Evolutionary conservation across 2,113 vertebrate species (phyloP), one percentile per base, ranked within the genome.

Genomic region (Sterna hirundo): DNA sequence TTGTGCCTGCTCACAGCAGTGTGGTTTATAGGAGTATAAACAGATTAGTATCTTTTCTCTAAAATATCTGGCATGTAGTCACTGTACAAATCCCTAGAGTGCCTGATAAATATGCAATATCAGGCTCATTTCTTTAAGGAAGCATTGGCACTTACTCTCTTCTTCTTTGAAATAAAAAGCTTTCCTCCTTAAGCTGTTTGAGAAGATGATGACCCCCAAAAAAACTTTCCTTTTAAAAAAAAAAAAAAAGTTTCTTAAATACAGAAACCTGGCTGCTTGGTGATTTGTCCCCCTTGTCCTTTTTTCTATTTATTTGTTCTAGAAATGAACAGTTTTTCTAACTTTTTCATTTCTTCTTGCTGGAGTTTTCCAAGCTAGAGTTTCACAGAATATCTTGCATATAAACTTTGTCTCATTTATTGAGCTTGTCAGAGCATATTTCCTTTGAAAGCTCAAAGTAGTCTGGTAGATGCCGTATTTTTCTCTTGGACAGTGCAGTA

Each of bases 391-490:
- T 77, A 55, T 55, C 52, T 64, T 84, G n/a, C 47, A 21, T 69
- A n/a, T 71, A 76, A 55, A 83, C 42, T 87, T 71, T 57, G 71
- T n/a, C 51, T 84, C 36, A 44, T 92, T 80, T 88, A 70, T 62
- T 86, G 76, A 95, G 72, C 81, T 94, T 90, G n/a, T 74, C 57
- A 93, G 74, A 32, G 40, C 54, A 30, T 87, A 82, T 93, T 94
- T 96, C 49, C 77, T 91, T 90, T 72, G 78, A 90, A 90, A 95
- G 72, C 66, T 96, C 70, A 58, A 55, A 94, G 42, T 74, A 52
- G 90, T 61, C 85, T 85, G 80, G 52, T 38, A 91, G 54, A 47
- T 89, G 70, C 82, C 62, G 8, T 94, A 57, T 94, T 96, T 95
- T 83, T 81, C 42, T 64, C 40, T 58, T 15, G 44, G 83, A 81